phyloP scores from a whole-genome alignment of 2,113 vertebrate species.

The Salvelinus sp. region DNA sequence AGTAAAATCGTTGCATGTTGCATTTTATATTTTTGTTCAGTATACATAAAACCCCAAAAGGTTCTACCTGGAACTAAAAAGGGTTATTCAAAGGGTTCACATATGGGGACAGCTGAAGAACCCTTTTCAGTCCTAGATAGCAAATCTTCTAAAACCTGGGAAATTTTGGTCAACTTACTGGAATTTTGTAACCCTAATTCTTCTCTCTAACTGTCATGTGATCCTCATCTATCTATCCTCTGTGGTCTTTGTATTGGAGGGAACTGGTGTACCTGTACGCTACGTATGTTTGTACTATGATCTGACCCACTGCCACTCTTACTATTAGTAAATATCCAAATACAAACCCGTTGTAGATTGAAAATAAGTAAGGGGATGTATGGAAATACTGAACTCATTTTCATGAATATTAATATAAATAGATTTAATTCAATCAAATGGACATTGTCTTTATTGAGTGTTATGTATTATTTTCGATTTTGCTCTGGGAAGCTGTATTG shows the following conservation, averaged over 20 bases:
- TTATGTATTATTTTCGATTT: constrained; percentile 24
- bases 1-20: too few species aligned
- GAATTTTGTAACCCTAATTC: not conserved
- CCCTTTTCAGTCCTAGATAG: too few species aligned
- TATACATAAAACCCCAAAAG: too few species aligned
- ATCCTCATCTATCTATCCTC: constrained; percentile 10
- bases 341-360: not conserved
- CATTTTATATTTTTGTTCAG: too few species aligned
- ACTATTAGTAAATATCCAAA: constrained; percentile 8
- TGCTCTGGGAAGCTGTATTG: constrained; percentile 63
- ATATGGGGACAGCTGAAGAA: too few species aligned
- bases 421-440: not conserved
- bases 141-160: too few species aligned
- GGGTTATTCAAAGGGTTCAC: too few species aligned
- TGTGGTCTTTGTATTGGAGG: constrained; percentile 25
- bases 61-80: too few species aligned
- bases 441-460: not conserved
- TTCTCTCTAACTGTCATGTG: constrained; percentile 37
- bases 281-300: constrained; percentile 13
- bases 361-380: not conserved
- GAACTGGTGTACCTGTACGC: constrained; percentile 25
- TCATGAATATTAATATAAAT: not conserved
- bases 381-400: not conserved
- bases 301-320: constrained; percentile 48
- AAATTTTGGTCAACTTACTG: too few species aligned